Percentiles rank a stretch among this genome's conserved stretches.
These are phyloP conservation scores for Cylindroiulus punctatus DNA, from an alignment of 2,888 invertebrate species.

Conservation along the genomic window DNA sequence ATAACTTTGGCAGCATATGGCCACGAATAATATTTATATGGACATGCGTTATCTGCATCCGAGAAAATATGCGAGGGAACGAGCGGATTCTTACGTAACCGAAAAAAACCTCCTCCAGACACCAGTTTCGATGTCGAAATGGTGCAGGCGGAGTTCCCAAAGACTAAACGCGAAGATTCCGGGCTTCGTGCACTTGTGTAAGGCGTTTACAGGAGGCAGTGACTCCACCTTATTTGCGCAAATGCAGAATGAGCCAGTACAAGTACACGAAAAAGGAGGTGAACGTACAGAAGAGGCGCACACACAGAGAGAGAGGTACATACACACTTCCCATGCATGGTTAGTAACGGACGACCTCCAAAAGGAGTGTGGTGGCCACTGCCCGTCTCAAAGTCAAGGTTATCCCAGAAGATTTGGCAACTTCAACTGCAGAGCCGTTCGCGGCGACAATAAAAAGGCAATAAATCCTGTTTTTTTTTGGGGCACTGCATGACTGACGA, in stretches of 20 bases:
- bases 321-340: slow-evolving; percentile 48
- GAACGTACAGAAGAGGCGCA: background rate
- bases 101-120: background rate
- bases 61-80: too few relatives aligned
- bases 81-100: background rate
- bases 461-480: slow-evolving; percentile 18
- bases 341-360: slow-evolving; percentile 47
- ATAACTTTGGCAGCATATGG: too few relatives aligned
- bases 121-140: background rate
- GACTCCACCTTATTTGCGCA: slow-evolving; percentile 40
- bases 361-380: slow-evolving; percentile 15
- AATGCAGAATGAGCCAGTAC: slow-evolving; percentile 13
- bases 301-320: slow-evolving; percentile 9
- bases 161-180: background rate
- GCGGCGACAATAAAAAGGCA: slow-evolving; percentile 21
- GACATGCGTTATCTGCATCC: too few relatives aligned
- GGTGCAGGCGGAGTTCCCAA: background rate
- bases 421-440: slow-evolving; percentile 17
- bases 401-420: slow-evolving; percentile 39
- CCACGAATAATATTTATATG: too few relatives aligned
- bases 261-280: slow-evolving; percentile 35
- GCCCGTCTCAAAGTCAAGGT: slow-evolving; percentile 50
- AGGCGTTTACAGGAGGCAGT: slow-evolving; percentile 44
- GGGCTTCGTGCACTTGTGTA: background rate
- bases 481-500: slow-evolving; percentile 1